Base-by-base conservation (phyloP, 2,797 vertebrate species). In the Sus cebifrons region DNA sequence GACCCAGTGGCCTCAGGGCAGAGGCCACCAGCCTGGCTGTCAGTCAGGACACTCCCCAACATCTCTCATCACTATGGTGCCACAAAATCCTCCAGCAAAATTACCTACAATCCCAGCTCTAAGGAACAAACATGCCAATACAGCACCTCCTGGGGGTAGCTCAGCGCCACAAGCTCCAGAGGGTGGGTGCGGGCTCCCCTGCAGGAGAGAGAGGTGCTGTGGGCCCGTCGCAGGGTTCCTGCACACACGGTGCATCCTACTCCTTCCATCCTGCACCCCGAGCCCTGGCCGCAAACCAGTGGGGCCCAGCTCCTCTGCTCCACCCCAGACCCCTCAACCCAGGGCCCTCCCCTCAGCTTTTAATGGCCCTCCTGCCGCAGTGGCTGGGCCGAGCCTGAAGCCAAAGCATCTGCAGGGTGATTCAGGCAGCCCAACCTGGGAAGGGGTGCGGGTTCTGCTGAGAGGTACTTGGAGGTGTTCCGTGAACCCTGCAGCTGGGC, bases 11-110 rank as follows among this genome's bases (percentile, higher is more conserved):
- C 29, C 77, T 84, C 3, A 32, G 70, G 56, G 9, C 44, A 75
- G 44, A n/a, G 56, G 4, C 17, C 21, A 77, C 23, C 20, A 21
- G 16, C 25, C 68, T 70, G 64, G 18, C 54, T 86, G 73, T 94
- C 73, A 68, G 73, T 94, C 73, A 68, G 7, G 29, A 62, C 1
- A 79, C 36, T 15, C 27, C 27, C 13, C 49, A 10, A 60, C 27
- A 83, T 70, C 62, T 77, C 25, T 54, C 73, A 83, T 3, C 65
- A 58, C 77, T 54, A 36, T 29, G 52, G 27, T 49, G 52, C 36
- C 58, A 65, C 58, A 95, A 78, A 95, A 90, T 40, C 64, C 49
- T 94, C 44, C n/a, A 92, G 54, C 74, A 75, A 73, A 94, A 68
- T 44, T 32, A 88, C 32, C 36, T 67, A 12, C 0, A 71, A 36